Base-by-base conservation (phyloP, 2,888 invertebrate species). In the Melieria picta region DNA sequence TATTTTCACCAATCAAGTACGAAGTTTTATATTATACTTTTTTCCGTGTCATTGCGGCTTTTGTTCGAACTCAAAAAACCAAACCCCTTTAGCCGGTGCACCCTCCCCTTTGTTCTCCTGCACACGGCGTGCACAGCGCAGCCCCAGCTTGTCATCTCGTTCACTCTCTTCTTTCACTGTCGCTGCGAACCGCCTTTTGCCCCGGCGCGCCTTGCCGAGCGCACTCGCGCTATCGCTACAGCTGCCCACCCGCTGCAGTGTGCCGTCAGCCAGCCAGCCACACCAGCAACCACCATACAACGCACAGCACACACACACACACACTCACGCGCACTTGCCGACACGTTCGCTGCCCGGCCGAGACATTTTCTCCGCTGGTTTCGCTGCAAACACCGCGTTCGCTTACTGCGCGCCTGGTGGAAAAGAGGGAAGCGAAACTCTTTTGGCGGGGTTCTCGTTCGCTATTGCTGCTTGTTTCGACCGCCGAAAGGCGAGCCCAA, bases 401-500 rank as follows among this genome's bases (percentile, higher is more conserved):
- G 50, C 72, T 76, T 81, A 74, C 81, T 86, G 86, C 5, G 76
- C 77, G 80, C 86, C 83, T 86, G 81, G 81, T 85, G 80, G 81
- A 86, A 86, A 86, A 86, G 86, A 86, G 86, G 86, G 86, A 86
- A 86, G 86, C 86, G 80, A 83, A 83, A 83, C 84, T 85, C 84
- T 86, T 86, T 86, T 86, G 86, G 86, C 86, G 86, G 86, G 86
- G 86, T 16, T 86, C 84, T 86, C 82, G 84, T 84, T 85, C 60
- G 63, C 63, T 70, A 52, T 71, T 85, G 73, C 75, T 75, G 74
- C 65, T 75, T 72, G 73, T 74, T 62, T 70, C 71, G 57, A 48
- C 63, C 65, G 56, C 67, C 56, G 64, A 69, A 73, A 75, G 75
- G 75, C 76, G 72, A 50, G 56, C 47, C 50, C 67, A 67, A 67